Evolutionary conservation across 2,888 invertebrate genomes (phyloP), one percentile per base, ranked within the genome.

Genomic region (Strigamia maritima): DNA sequence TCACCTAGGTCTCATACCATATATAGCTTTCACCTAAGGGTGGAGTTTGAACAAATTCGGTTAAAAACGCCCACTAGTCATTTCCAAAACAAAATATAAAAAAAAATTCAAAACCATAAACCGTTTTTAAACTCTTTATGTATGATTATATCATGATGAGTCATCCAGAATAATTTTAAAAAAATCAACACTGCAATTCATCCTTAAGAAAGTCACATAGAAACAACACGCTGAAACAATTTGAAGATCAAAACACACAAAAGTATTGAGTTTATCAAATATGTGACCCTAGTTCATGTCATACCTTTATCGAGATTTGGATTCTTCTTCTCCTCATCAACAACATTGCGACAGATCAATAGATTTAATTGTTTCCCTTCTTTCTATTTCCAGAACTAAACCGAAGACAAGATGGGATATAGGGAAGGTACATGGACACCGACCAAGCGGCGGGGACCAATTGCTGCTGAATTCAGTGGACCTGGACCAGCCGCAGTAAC

Each of bases 401-500:
- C 44, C 16, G 10, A 44, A 44, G n/a, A 24, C 35, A 74, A n/a
- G 3, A 80, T 80, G 80, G 80, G 80, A 28, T 80, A 80, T 77
- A 24, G 74, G 7, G 95, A 95, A 88, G 90, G 93, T 86, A 92
- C 93, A 81, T 96, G 95, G 95, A 94, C 93, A 79, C 95, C 95
- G 60, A 95, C 95, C 54, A 93, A 93, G 85, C 90, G 95, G 81
- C 90, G 94, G 77, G 95, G 95, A 49, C 93, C 93, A 24, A 95
- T 96, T 81, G 93, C 94, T 75, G 95, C 95, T 1, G 95, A 95
- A 87, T 91, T 90, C 82, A 89, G 90, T 79, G 94, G 93, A 84
- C 95, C 95, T 24, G 95, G 95, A 80, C 95, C 95, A 38, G 95
- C 95, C 24, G 92, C 93, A 81, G 94, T 95, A 6, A 90, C 91